Evolutionary conservation across 1,140 invertebrate species (phyloP).

Genomic region (Anastrepha obliqua): DNA sequence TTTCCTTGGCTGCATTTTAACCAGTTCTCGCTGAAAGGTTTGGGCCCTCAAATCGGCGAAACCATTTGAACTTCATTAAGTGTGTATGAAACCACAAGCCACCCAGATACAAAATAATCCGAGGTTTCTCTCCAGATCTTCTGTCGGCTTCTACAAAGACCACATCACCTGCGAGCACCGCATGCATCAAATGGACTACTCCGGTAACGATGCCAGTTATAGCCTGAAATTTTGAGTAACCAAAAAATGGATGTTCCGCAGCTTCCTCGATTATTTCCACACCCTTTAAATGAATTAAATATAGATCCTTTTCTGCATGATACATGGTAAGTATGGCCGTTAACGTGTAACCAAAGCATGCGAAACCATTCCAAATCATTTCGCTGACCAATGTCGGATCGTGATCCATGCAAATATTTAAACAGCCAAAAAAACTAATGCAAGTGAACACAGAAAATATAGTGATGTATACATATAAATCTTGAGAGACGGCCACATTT

Average conservation of each 20-base stretch:
- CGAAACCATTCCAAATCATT: constrained; percentile 72
- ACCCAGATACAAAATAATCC: neutral
- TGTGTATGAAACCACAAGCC: neutral
- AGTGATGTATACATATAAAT: constrained; percentile 46
- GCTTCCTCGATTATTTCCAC: constrained; percentile 21
- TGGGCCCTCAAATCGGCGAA: constrained; percentile 19
- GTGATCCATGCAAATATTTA: constrained; percentile 50
- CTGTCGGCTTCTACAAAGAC: neutral
- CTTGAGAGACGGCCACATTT: constrained; percentile 34
- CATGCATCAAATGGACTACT: constrained; percentile 50
- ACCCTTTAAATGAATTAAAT: constrained; percentile 56
- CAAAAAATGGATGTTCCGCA: constrained; percentile 49
- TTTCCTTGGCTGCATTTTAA: no score
- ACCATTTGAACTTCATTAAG: neutral
- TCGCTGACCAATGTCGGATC: constrained; percentile 61
- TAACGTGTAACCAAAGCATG: constrained; percentile 15
- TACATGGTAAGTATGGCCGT: constrained; percentile 53
- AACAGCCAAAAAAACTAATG: constrained; percentile 52
- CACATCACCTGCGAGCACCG: constrained; percentile 46
- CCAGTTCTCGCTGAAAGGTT: neutral
- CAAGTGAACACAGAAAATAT: constrained; percentile 53
- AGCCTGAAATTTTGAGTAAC: constrained; percentile 46
- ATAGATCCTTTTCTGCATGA: constrained; percentile 58
- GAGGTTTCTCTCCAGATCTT: neutral
- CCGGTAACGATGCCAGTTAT: constrained; percentile 43